A percentile compares a stretch with the other conserved stretches of the same genome.
Evolutionary conservation across 2,888 invertebrate species (phyloP).

Genomic region (Ecliptopera silaceata): DNA sequence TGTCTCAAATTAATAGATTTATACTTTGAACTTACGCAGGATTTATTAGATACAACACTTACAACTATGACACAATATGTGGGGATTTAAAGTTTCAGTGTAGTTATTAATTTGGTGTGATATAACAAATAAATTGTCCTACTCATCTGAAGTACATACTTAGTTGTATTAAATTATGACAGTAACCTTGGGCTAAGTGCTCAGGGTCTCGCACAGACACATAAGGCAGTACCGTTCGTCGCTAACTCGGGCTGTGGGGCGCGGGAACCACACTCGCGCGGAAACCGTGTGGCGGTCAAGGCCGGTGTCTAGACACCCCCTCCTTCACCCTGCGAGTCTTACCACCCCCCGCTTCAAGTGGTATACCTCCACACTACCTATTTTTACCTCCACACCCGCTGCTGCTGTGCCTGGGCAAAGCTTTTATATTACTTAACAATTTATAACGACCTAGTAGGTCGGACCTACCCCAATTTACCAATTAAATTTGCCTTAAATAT

Average conservation of each 20-base stretch:
- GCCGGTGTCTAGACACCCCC: slow-evolving; percentile 77
- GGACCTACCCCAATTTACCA: slow-evolving; percentile 39
- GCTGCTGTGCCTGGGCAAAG: slow-evolving; percentile 62
- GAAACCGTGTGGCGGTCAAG: slow-evolving; percentile 79
- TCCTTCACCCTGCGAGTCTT: slow-evolving; percentile 43
- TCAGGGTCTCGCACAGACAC: neutral
- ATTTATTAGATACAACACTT: too few species aligned
- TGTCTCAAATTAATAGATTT: too few species aligned
- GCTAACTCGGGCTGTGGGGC: slow-evolving; percentile 72
- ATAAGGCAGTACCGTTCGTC: slow-evolving; percentile 36
- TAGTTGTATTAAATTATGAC: neutral
- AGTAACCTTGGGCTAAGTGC: neutral
- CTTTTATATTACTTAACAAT: slow-evolving; percentile 38
- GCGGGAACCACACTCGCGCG: slow-evolving; percentile 73
- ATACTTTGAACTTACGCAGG: too few species aligned
- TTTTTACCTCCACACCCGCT: slow-evolving; percentile 59
- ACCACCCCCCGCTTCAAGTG: slow-evolving; percentile 41
- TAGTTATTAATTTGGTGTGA: too few species aligned
- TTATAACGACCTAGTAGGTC: slow-evolving; percentile 64
- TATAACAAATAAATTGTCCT: neutral
- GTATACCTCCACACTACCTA: slow-evolving; percentile 57
- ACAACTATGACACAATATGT: too few species aligned
- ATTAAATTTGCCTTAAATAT: neutral
- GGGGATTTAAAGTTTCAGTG: too few species aligned
- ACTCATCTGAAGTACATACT: neutral